phyloP scores from a whole-genome alignment of 2,113 vertebrate species.

The Tachuris rubrigastra region DNA sequence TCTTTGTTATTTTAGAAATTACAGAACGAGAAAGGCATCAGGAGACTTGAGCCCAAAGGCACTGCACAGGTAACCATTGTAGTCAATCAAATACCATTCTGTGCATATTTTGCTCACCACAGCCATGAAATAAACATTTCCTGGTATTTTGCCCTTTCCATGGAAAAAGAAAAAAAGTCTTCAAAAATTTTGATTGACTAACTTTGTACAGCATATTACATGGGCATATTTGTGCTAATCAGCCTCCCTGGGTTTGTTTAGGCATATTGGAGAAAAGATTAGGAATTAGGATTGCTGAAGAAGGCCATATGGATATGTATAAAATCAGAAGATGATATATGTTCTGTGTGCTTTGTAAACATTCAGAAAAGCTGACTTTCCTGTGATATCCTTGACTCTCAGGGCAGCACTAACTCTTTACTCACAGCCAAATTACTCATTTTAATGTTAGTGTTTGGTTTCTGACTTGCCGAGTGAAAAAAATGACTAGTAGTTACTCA shows the following conservation, averaged over 20 bases:
- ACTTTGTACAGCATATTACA: not conserved
- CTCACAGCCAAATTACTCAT: not conserved
- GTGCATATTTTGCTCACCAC: not conserved
- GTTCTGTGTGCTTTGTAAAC: not conserved
- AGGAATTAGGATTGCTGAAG: not conserved
- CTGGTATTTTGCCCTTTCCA: not conserved
- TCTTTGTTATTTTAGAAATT: slow-evolving; percentile 41
- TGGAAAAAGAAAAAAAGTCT: not conserved
- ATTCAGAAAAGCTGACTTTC: not conserved
- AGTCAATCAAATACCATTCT: slow-evolving; percentile 24
- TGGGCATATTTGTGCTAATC: not conserved
- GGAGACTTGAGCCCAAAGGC: slow-evolving; percentile 21
- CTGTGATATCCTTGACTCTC: not conserved
- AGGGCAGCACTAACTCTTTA: not conserved
- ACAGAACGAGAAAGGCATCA: slow-evolving; percentile 9
- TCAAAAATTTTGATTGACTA: not conserved
- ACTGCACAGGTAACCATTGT: not conserved
- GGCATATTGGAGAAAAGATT: not conserved
- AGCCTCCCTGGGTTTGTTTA: not conserved
- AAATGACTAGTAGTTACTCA: not conserved
- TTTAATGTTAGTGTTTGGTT: not conserved
- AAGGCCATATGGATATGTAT: not conserved
- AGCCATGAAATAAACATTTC: not conserved
- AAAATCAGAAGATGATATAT: not conserved
- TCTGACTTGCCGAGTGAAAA: not conserved